Evolutionary conservation across 2,888 invertebrate species (phyloP), one percentile per base, ranked within the genome.

Genomic region (Papilio elwesi): DNA sequence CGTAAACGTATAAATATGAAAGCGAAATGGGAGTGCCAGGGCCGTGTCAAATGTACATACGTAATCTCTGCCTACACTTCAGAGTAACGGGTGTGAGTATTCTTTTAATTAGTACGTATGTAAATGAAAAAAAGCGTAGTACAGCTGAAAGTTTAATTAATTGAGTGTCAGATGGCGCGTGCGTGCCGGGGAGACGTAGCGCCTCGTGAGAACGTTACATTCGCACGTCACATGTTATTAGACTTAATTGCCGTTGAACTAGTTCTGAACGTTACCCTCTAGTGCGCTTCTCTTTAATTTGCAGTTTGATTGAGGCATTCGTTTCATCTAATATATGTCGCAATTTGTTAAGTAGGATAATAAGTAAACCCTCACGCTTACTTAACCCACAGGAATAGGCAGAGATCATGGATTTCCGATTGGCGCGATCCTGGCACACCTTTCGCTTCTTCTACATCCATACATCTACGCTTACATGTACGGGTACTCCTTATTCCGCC

Each of bases 181-280:
- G 26, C 4, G 26, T 55, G 49, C 13, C 11, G 11, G 12, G 11
- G 9, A 36, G 36, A 36, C 36, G 13, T 16, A 11, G 6, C 13
- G 26, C 57, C 57, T 68, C 68, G 48, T 11, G 36, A 67, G 68
- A n/a, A 11, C n/a, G 53, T 16, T 13, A 48, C 68, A 48, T 68
- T n/a, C 48, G 15, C 47, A 2, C 4, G 26, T 26, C 38, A 43
- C 55, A 48, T 68, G 43, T 49, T 57, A 26, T 36, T 26, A 36
- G 57, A n/a, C n/a, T 68, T 68, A 68, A 68, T 68, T 68, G 57
- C 11, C 26, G 57, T 57, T 68, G 26, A 57, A 68, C 48, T 68
- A 57, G 68, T 68, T 57, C 48, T 6, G 36, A 15, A 68, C 36
- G 15, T 65, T 52, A 65, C n/a, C 55, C 68, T 6, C 15, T 48